Percentiles rank a stretch among this genome's conserved stretches.
phyloP scores from a whole-genome alignment of 2,888 invertebrate genomes.

The Meiosimyza decipiens region DNA sequence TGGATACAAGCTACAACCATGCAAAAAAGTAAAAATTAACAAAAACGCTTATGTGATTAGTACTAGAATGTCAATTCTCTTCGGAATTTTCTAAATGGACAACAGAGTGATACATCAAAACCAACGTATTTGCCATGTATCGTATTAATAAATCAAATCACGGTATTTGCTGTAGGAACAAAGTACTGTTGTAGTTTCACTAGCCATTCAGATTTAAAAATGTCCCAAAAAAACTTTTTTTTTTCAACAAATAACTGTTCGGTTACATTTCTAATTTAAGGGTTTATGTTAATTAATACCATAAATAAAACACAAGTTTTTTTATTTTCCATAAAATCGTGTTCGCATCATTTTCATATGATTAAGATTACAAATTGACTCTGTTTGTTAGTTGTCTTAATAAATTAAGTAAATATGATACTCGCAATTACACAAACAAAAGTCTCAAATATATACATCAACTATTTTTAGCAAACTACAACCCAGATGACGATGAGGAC shows the following conservation, averaged over 20 bases:
- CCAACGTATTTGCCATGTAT: too few relatives aligned
- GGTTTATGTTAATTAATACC: not conserved
- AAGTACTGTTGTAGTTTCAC: too few relatives aligned
- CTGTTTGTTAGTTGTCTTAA: not conserved
- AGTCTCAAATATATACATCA: not conserved
- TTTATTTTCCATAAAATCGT: not conserved
- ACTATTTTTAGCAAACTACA: constrained; percentile 62
- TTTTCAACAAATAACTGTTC: not conserved
- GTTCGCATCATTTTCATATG: not conserved
- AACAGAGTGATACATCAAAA: too few relatives aligned
- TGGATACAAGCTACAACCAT: too few relatives aligned
- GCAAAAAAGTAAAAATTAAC: too few relatives aligned
- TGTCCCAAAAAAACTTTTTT: not conserved
- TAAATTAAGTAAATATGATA: not conserved
- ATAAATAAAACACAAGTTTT: constrained; percentile 2
- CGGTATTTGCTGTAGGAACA: too few relatives aligned
- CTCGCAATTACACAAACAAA: too few relatives aligned
- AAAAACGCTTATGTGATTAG: too few relatives aligned
- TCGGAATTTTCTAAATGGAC: too few relatives aligned
- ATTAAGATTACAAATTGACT: not conserved
- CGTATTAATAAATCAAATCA: too few relatives aligned
- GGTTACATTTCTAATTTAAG: not conserved
- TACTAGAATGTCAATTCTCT: too few relatives aligned
- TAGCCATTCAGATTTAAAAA: too few relatives aligned
- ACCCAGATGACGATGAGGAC: constrained; percentile 67